These are phyloP conservation scores for Wasmannia auropunctata DNA, from an alignment of 1,140 invertebrate genomes.

Conservation along the genomic window DNA sequence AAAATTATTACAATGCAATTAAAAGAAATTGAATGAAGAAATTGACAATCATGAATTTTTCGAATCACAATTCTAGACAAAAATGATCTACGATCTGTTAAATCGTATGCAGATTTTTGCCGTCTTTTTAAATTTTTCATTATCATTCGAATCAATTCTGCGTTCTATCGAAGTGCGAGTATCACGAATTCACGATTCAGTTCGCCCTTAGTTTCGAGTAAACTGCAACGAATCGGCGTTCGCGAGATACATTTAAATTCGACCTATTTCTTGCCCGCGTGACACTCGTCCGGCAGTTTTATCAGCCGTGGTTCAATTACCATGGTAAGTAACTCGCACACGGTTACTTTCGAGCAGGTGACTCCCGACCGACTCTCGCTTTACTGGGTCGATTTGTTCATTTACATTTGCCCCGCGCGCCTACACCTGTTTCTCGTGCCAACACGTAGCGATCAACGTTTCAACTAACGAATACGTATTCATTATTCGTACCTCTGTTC, in stretches of 20 bases:
- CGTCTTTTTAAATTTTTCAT: neutral
- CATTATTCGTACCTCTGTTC: neutral
- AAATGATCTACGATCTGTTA: neutral
- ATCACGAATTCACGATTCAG: conserved; percentile 20
- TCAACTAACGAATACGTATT: conserved; percentile 17
- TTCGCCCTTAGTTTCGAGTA: neutral
- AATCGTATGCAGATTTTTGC: neutral
- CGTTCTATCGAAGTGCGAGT: neutral
- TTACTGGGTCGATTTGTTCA: conserved; percentile 51
- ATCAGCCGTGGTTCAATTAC: conserved; percentile 56
- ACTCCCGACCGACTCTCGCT: neutral
- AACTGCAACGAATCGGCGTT: conserved; percentile 41
- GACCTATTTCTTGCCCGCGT: conserved; percentile 30
- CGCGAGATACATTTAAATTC: conserved; percentile 42
- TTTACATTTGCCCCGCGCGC: conserved; percentile 23
- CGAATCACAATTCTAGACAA: neutral
- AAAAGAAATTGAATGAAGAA: neutral
- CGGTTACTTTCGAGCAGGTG: conserved; percentile 60
- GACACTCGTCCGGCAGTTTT: conserved; percentile 37
- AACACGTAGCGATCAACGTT: conserved; percentile 37
- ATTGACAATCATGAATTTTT: neutral
- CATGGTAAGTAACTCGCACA: conserved; percentile 28
- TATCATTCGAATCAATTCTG: conserved; percentile 35
- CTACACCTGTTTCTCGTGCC: conserved; percentile 46
- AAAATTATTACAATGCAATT: neutral